These are phyloP conservation scores for Nyctereutes procyonoides DNA, from an alignment of 2,113 vertebrate genomes.

Conservation along the genomic window DNA sequence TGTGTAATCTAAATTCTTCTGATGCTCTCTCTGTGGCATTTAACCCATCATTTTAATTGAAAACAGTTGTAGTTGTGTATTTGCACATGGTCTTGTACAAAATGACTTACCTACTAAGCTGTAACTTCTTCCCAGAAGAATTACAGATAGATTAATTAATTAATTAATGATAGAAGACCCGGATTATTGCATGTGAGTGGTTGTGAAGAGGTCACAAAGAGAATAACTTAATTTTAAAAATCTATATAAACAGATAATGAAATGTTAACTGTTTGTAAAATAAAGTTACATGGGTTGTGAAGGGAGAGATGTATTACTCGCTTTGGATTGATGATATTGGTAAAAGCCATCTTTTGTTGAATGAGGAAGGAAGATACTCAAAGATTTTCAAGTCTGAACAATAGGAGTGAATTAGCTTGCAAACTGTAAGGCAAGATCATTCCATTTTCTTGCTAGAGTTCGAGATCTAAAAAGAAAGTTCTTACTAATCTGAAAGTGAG, in stretches of 20 bases:
- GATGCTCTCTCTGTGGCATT: not conserved
- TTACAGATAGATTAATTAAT: no score
- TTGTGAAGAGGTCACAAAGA: not conserved
- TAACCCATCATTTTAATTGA: not conserved
- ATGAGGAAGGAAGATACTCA: not conserved
- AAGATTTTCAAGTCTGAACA: not conserved
- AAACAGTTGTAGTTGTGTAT: not conserved
- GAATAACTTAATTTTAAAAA: slow-evolving; percentile 19
- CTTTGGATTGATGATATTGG: not conserved
- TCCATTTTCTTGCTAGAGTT: not conserved
- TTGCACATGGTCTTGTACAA: not conserved
- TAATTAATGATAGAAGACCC: not conserved
- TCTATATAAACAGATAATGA: not conserved
- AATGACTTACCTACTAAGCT: not conserved
- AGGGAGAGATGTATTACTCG: not conserved
- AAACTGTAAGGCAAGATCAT: not conserved
- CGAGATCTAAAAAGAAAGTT: not conserved
- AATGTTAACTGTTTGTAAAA: slow-evolving; percentile 22
- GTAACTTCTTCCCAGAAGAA: no score
- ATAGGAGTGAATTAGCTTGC: not conserved
- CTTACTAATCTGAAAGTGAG: not conserved
- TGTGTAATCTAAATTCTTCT: not conserved
- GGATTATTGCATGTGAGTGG: not conserved
- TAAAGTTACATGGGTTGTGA: not conserved
- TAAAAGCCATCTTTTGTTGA: not conserved